phyloP scores from a whole-genome alignment of 2,888 invertebrate species.

The Ryuthela nishihirai region DNA sequence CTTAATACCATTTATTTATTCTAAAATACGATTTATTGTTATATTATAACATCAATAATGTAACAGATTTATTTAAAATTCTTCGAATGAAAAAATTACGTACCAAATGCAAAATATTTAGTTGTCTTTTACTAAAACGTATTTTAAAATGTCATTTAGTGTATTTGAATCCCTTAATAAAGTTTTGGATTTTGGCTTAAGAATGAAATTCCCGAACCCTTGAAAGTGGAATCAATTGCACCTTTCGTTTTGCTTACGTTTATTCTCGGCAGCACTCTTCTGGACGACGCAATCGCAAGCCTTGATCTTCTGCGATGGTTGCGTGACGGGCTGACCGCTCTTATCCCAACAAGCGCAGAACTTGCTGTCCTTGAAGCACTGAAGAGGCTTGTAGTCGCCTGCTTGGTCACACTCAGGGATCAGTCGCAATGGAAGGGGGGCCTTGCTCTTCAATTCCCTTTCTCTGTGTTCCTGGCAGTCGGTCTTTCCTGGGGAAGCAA shows the following conservation, averaged over 20 bases:
- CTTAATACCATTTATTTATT: too few species aligned
- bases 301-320: constrained; percentile 5
- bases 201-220: background rate
- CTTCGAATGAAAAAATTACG: too few species aligned
- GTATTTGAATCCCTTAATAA: too few species aligned
- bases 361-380: constrained; percentile 17
- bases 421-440: constrained; percentile 15
- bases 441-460: constrained; percentile 6
- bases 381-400: constrained; percentile 15
- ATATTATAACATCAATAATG: too few species aligned
- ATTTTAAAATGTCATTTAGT: too few species aligned
- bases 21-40: too few species aligned
- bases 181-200: too few species aligned
- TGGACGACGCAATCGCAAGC: constrained; percentile 6
- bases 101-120: too few species aligned
- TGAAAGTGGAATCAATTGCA: background rate
- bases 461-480: constrained; percentile 11
- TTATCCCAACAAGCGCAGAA: constrained; percentile 19
- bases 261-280: background rate
- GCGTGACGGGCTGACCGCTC: constrained; percentile 1
- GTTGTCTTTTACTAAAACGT: too few species aligned
- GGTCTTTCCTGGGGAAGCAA: background rate
- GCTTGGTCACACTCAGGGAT: constrained; percentile 17
- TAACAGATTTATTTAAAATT: too few species aligned
- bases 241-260: background rate